phyloP scores from a whole-genome alignment of 2,113 vertebrate species.

The Sander vitreus region DNA sequence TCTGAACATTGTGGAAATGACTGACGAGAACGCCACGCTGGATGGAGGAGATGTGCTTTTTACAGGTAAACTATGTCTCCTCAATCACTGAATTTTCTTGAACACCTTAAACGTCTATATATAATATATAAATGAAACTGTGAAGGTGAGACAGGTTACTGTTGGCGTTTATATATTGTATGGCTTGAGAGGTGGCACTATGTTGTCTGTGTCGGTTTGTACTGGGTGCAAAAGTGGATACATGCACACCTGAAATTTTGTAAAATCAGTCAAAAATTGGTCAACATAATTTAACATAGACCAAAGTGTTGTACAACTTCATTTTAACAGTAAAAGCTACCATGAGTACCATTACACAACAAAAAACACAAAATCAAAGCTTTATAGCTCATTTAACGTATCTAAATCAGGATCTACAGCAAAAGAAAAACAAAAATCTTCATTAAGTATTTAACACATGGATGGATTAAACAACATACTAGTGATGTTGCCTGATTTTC shows the following conservation, averaged over 20 bases:
- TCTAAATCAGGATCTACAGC: neutral
- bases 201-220: neutral
- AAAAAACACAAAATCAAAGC: neutral
- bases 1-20: slow-evolving; percentile 96
- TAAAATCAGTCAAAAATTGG: neutral
- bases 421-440: neutral
- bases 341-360: neutral
- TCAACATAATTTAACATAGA: neutral
- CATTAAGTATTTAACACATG: neutral
- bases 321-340: neutral
- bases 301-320: neutral
- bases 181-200: neutral
- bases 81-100: neutral
- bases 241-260: neutral
- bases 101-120: neutral
- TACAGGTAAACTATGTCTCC: slow-evolving; percentile 86
- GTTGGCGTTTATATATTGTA: neutral
- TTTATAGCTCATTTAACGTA: neutral
- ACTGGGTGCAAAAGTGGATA: neutral
- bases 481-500: neutral
- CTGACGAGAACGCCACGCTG: slow-evolving; percentile 92
- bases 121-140: neutral
- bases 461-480: neutral
- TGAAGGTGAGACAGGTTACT: no score
- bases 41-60: slow-evolving; percentile 98